Evolutionary conservation across 2,888 invertebrate species (phyloP).

Genomic region (Leucozona laternaria): DNA sequence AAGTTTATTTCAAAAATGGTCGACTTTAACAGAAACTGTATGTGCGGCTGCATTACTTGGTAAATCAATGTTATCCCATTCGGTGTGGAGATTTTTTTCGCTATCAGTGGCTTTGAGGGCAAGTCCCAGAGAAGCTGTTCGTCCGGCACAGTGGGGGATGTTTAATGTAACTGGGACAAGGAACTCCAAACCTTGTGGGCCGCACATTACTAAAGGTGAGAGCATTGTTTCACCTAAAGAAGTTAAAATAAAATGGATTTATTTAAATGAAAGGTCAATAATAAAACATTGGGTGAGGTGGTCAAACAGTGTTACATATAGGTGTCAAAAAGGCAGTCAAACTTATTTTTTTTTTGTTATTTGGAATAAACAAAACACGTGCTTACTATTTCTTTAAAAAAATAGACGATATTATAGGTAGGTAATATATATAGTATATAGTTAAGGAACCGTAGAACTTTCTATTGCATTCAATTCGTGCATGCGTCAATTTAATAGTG

Average conservation of each 20-base stretch:
- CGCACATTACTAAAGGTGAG: conserved; percentile 98
- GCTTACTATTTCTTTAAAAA: conserved; percentile 36
- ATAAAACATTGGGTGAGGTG: conserved; percentile 33
- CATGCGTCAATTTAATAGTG: conserved; percentile 33
- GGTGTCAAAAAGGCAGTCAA: conserved; percentile 64
- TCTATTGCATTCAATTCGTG: conserved; percentile 1
- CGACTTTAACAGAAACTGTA: conserved; percentile 95
- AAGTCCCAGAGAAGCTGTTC: conserved; percentile 90
- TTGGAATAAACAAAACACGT: conserved; percentile 49
- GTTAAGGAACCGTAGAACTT: neutral
- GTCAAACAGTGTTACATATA: conserved; percentile 62
- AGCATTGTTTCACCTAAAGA: conserved; percentile 94
- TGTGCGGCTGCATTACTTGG: conserved; percentile 93
- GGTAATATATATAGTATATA: neutral
- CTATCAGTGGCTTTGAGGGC: conserved; percentile 92
- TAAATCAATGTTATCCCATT: conserved; percentile 93
- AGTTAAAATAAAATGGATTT: conserved; percentile 5
- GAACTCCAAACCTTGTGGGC: conserved; percentile 96
- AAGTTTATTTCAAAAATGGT: conserved; percentile 89
- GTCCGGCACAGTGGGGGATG: conserved; percentile 94
- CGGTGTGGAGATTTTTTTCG: conserved; percentile 92
- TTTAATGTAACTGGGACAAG: conserved; percentile 94
- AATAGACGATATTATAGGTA: neutral
- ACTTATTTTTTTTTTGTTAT: conserved; percentile 21
- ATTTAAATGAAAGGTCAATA: neutral